Conservation (phyloP, 2,113 vertebrate genomes). For the Halcyon malimbica region DNA sequence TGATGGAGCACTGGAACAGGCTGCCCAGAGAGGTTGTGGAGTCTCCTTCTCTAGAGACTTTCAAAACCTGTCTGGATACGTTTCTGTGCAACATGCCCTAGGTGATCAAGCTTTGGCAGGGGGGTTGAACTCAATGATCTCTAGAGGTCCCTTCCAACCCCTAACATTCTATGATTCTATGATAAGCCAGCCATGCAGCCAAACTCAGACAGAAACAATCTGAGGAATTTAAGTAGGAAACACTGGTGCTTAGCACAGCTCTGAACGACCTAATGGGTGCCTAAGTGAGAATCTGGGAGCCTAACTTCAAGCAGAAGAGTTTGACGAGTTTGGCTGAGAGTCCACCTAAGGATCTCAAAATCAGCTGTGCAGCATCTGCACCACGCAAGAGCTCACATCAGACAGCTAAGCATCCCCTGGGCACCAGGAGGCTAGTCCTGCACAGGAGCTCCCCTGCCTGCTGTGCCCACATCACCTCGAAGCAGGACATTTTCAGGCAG, state of each 20-base stretch:
- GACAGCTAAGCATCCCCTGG: not conserved
- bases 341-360: not conserved
- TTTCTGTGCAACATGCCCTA: no score
- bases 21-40: no score
- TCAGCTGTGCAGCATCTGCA: not conserved
- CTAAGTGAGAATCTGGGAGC: not conserved
- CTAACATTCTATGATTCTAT: no score
- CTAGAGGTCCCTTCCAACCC: no score
- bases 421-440: not conserved
- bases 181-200: not conserved
- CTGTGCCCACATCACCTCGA: not conserved
- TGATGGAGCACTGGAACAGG: no score
- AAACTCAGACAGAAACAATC: not conserved
- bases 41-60: no score
- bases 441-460: not conserved
- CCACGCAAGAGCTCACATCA: fast-evolving
- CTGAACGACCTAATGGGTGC: not conserved
- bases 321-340: not conserved
- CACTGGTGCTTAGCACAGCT: not conserved
- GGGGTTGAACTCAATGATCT: no score
- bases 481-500: not conserved
- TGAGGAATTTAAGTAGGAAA: not conserved
- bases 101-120: no score
- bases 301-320: not conserved
- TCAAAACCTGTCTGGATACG: no score